These are phyloP conservation scores for Cisticola juncidis DNA, from an alignment of 2,113 vertebrate genomes.

Conservation along the genomic window DNA sequence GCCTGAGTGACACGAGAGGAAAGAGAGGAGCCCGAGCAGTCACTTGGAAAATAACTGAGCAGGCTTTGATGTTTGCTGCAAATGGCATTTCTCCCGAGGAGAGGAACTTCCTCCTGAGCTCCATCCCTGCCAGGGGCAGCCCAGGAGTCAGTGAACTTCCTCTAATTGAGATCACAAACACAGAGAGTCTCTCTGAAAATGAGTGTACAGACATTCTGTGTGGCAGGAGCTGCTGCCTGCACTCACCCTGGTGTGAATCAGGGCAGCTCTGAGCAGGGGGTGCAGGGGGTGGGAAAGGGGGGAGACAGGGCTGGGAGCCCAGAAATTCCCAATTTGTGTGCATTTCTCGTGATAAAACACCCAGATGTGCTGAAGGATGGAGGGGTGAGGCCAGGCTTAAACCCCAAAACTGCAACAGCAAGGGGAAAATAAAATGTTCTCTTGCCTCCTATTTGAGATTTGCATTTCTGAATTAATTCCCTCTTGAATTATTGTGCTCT, in stretches of 20 bases:
- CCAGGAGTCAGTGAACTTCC: neutral
- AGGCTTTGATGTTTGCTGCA: neutral
- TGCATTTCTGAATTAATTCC: neutral
- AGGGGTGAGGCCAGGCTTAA: neutral
- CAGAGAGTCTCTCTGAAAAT: neutral
- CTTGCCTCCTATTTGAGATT: neutral
- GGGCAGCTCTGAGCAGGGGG: neutral
- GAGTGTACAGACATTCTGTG: fast-evolving
- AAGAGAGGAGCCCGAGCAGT: conserved; percentile 2
- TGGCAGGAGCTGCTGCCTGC: neutral
- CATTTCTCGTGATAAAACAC: neutral
- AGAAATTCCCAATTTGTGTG: neutral
- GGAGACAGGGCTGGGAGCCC: neutral
- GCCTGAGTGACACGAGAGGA: neutral
- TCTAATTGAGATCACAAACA: neutral
- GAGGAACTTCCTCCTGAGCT: neutral
- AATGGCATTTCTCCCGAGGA: neutral
- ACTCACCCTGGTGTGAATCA: fast-evolving
- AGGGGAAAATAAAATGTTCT: neutral
- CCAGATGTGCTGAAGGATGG: neutral
- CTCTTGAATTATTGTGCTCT: neutral
- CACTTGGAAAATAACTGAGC: neutral
- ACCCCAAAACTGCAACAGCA: neutral
- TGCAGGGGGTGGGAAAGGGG: neutral
- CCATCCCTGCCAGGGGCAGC: neutral